Evolutionary conservation across 1,140 invertebrate genomes (phyloP), one percentile per base, ranked within the genome.

Genomic region (Neuroterus valhalla): DNA sequence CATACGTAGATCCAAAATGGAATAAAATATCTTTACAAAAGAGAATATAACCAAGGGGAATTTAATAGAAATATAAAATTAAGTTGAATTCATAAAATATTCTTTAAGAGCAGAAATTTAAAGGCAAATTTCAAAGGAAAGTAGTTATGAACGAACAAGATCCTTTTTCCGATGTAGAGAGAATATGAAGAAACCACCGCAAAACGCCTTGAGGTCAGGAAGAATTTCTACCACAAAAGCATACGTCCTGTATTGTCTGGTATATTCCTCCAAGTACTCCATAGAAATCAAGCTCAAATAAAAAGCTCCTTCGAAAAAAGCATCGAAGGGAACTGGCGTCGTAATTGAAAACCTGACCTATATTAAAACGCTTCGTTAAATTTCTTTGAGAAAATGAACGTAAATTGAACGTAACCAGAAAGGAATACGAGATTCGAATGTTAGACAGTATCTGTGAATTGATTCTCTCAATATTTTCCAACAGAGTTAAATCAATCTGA

Each of bases 371-470:
- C 31, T 62, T 62, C 23, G 23, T 31, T n/a, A 26, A 31, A 6
- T 62, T 31, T 62, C 55, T 26, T 21, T 62, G 26, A 6, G n/a
- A 8, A 26, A 15, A 62, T 31, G 15, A 21, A n/a, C n/a, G 50
- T 23, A 31, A 62, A 31, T 26, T 31, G 55, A 31, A 31, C n/a
- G 55, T 38, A 23, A 62, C 23, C 14, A 26, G 14, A n/a, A 14
- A 15, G 26, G 26, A 62, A 62, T 62, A 26, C 55, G 23, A 62
- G 31, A 62, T 62, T 62, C 31, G 55, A 62, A 38, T 62, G 31
- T 23, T 62, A 26, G 31, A 38, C 31, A 62, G 55, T 26, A 31
- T 15, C 26, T n/a, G 55, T 12, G 21, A 62, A 31, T 23, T 38
- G 3, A 38, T 38, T 8, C 31, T 5, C 31, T 10, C 55, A 62